phyloP scores from a whole-genome alignment of 2,888 invertebrate species.

The Leucophenga maculata region DNA sequence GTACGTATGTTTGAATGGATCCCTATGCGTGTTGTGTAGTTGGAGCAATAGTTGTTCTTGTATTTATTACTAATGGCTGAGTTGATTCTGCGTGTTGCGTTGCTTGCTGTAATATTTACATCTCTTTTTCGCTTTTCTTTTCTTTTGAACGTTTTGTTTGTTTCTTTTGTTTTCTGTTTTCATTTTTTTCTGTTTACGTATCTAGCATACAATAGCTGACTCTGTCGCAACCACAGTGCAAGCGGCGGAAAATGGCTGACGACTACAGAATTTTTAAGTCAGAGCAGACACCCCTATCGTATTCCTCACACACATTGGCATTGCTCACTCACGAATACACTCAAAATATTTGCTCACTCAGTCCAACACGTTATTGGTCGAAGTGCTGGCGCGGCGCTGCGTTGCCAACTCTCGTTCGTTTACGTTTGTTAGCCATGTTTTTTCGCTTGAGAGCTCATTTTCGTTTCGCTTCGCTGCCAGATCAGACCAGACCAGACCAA shows the following conservation, averaged over 20 bases:
- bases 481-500: constrained; percentile 33
- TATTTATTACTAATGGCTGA: constrained; percentile 45
- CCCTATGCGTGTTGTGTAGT: background rate
- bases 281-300: background rate
- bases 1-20: background rate
- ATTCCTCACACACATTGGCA: background rate
- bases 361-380: background rate
- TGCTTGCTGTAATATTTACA: constrained; percentile 13
- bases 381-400: constrained; percentile 37
- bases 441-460: constrained; percentile 71
- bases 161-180: constrained; percentile 13
- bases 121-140: constrained; percentile 25
- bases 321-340: too few species aligned
- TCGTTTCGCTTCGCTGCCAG: constrained; percentile 65
- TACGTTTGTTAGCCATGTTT: constrained; percentile 54
- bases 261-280: constrained; percentile 8
- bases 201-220: constrained; percentile 24
- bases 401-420: constrained; percentile 32
- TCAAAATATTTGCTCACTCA: background rate
- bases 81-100: constrained; percentile 46
- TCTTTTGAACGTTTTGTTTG: background rate
- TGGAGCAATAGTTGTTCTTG: constrained; percentile 39
- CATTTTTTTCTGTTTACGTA: constrained; percentile 1
- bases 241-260: constrained; percentile 49
- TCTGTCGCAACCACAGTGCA: constrained; percentile 31